phyloP scores from a whole-genome alignment of 2,797 vertebrate genomes.

The Uromys caudimaculatus region DNA sequence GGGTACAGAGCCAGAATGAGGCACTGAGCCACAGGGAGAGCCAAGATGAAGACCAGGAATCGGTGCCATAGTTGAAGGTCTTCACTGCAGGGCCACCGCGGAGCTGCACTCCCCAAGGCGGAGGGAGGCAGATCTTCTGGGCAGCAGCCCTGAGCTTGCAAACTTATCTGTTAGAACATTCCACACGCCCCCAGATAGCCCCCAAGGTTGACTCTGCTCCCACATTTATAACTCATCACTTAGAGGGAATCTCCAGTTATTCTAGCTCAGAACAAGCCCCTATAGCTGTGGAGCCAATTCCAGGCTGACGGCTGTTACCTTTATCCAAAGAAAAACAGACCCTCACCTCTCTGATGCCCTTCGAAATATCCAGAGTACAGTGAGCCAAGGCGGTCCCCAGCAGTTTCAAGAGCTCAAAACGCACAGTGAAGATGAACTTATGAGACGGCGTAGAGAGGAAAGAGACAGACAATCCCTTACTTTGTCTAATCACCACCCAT shows the following conservation, averaged over 20 bases:
- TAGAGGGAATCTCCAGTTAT: background rate
- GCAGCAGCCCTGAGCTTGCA: background rate
- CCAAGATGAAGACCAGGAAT: background rate
- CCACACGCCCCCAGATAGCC: background rate
- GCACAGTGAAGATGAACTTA: accelerated
- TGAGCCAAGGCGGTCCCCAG: background rate
- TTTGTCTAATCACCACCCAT: slow-evolving; percentile 45
- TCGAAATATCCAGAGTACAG: background rate
- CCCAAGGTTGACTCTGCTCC: background rate
- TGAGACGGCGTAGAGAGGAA: accelerated
- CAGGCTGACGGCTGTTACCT: background rate
- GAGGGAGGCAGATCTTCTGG: background rate
- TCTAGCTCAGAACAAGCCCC: background rate
- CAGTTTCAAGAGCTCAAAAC: accelerated
- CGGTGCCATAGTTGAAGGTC: background rate
- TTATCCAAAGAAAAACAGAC: background rate
- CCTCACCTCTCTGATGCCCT: background rate
- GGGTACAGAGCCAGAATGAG: background rate
- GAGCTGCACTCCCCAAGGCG: background rate
- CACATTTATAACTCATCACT: background rate
- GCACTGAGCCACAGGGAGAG: background rate
- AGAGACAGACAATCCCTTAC: background rate
- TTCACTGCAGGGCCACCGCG: background rate
- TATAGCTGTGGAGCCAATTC: background rate
- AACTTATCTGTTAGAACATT: background rate